phyloP scores from a whole-genome alignment of 2,888 invertebrate species.

The Cheilosia grossa region DNA sequence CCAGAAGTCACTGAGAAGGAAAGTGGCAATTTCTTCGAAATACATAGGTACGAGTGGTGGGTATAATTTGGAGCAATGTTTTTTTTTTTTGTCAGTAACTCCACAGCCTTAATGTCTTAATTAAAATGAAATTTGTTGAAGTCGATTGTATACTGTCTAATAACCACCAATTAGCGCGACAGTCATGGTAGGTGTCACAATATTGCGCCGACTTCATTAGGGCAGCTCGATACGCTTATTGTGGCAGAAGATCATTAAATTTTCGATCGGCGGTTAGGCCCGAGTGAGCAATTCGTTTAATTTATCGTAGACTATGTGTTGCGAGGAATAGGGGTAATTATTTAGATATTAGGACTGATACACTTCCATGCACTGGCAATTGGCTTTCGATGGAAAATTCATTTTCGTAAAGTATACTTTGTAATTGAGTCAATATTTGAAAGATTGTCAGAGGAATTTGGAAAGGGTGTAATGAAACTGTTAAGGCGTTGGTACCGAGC shows the following conservation, averaged over 20 bases:
- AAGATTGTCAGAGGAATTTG: too few species aligned
- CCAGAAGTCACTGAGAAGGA: constrained; percentile 37
- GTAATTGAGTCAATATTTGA: too few species aligned
- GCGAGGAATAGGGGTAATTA: constrained; percentile 29
- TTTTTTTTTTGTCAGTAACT: constrained; percentile 14
- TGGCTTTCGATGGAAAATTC: too few species aligned
- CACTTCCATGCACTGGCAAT: not conserved
- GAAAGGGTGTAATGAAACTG: not conserved
- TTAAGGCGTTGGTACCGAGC: not conserved
- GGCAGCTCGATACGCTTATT: constrained; percentile 19
- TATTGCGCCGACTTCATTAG: constrained; percentile 51
- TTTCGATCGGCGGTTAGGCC: constrained; percentile 41
- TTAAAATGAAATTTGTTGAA: constrained; percentile 71
- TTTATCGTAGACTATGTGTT: not conserved
- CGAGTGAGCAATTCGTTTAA: constrained; percentile 29
- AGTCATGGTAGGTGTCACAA: constrained; percentile 71
- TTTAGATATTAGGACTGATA: constrained; percentile 36
- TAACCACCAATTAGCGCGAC: constrained; percentile 52
- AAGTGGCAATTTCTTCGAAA: constrained; percentile 49
- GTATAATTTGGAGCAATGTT: constrained; percentile 33
- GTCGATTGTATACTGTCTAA: constrained; percentile 43
- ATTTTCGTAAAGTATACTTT: too few species aligned
- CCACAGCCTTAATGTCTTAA: constrained; percentile 61
- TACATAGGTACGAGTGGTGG: constrained; percentile 34
- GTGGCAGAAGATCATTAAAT: constrained; percentile 55